Conservation (phyloP, 2,113 vertebrate species). For the Chauna torquata region DNA sequence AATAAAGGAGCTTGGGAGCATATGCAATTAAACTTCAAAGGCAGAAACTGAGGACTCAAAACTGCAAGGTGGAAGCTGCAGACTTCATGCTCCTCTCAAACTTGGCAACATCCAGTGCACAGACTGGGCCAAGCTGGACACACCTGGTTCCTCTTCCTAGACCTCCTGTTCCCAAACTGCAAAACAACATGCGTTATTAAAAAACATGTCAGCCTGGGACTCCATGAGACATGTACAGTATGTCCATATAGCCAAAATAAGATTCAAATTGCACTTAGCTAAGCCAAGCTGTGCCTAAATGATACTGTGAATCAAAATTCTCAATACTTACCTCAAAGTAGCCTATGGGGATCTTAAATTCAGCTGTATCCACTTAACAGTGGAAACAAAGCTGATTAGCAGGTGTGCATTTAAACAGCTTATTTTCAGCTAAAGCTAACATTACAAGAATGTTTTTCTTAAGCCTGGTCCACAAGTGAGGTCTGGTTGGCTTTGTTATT, state of each 20-base stretch:
- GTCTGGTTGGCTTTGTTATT: not conserved
- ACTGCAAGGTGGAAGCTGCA: not conserved
- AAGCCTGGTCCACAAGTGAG: not conserved
- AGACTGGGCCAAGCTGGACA: not conserved
- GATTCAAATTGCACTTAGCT: not conserved
- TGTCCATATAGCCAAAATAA: rapidly evolving
- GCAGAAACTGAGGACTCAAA: not conserved
- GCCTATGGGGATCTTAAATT: not conserved
- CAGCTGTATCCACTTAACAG: not conserved
- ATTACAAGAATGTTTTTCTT: not conserved
- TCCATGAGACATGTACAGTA: rapidly evolving
- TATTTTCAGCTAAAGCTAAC: not conserved
- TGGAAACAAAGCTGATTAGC: not conserved
- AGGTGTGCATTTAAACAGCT: constrained; percentile 13
- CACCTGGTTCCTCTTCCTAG: not conserved
- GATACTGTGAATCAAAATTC: not conserved
- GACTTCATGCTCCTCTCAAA: not conserved
- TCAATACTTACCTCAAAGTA: not conserved
- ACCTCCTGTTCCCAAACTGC: not conserved
- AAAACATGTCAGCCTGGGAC: not conserved
- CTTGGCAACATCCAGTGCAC: not conserved
- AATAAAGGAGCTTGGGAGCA: not conserved
- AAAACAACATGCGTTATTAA: not conserved
- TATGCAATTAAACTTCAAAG: not conserved
- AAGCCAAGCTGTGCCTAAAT: not conserved